Evolutionary conservation across 2,888 invertebrate species (phyloP), one percentile per base, ranked within the genome.

Genomic region (Drosophila meridionalis): DNA sequence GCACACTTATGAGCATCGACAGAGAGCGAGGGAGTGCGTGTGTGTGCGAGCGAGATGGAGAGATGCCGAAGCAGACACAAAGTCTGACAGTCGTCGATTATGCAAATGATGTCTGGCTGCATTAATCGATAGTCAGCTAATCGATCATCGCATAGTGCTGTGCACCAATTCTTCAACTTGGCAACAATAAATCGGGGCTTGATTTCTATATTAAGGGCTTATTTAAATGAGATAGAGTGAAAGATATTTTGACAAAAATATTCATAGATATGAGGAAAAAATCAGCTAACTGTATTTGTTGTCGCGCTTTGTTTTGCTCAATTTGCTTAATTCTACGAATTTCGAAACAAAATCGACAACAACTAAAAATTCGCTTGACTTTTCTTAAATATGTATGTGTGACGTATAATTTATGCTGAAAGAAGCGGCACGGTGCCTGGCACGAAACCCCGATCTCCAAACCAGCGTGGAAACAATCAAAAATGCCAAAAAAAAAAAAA

Each of bases 361-460:
- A 74, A 66, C 59, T 50, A 48, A 42, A 69, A 76, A 73, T 63
- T 76, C 75, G 83, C 76, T 87, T 87, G 83, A 76, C 52, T 80
- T 86, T 85, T 85, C 73, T 80, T 72, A 87, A 85, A 80, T 85
- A 73, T 87, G 72, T 84, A 70, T 82, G 69, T 83, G 77, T 80
- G 73, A 78, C 79, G 79, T 83, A 79, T 85, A 86, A 86, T 86
- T 89, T 86, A 86, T 86, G 89, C 85, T 87, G 74, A 83, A 83
- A 88, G 82, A 81, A 74, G 88, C 83, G 73, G 73, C 73, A 57
- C 89, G 89, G 85, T 86, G 76, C 85, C 85, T 76, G 85, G 85
- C 87, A 86, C 85, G 89, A 78, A 78, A 58, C 80, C 38, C 66
- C 79, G 68, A 82, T 84, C 85, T 73, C 79, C 82, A 82, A 85